These are phyloP conservation scores for Gadus macrocephalus DNA, from an alignment of 2,113 vertebrate genomes.

Conservation along the genomic window DNA sequence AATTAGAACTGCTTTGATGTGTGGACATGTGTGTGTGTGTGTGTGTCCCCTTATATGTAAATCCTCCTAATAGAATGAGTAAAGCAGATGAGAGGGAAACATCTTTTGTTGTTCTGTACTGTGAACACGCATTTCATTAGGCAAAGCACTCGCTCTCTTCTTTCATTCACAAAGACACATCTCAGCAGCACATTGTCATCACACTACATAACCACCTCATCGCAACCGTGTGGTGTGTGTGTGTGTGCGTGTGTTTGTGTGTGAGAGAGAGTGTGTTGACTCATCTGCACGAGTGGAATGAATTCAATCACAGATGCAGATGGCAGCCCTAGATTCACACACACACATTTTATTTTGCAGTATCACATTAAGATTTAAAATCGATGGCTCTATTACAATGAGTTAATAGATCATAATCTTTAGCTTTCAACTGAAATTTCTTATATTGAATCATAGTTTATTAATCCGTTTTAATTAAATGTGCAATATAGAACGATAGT, in stretches of 20 bases:
- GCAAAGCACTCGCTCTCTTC: conserved; percentile 18
- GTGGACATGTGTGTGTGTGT: conserved; percentile 12
- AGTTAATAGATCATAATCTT: no score
- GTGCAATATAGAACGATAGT: no score
- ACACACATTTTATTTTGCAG: background rate
- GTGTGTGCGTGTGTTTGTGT: no score
- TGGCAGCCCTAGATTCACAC: background rate
- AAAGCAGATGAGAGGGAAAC: conserved; percentile 18
- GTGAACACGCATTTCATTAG: conserved; percentile 44
- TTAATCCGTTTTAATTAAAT: no score
- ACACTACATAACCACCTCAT: no score
- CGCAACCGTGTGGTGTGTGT: no score
- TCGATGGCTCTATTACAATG: no score
- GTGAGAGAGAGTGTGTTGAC: background rate
- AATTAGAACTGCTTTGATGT: conserved; percentile 35
- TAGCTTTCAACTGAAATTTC: no score
- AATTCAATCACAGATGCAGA: background rate
- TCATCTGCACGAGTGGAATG: conserved; percentile 2
- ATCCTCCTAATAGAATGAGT: conserved; percentile 31
- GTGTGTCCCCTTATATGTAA: conserved; percentile 46
- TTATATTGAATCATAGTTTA: no score
- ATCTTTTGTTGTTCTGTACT: conserved; percentile 8
- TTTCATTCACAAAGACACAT: background rate
- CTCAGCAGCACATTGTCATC: no score
- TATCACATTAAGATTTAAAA: no score